phyloP scores from a whole-genome alignment of 2,888 invertebrate genomes.

The Mallateleia sp. region DNA sequence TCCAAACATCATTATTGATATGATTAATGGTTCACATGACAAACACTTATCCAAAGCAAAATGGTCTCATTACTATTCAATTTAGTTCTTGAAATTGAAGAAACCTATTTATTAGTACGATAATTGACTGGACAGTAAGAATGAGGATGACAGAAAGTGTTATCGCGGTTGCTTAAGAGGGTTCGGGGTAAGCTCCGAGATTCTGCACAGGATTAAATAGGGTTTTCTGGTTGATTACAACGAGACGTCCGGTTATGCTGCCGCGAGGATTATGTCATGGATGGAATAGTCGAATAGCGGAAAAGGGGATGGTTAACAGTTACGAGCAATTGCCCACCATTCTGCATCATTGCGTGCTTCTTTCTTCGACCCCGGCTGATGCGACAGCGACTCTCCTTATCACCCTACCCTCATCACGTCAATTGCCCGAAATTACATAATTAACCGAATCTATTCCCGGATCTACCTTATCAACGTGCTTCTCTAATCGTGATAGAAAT shows the following conservation, averaged over 20 bases:
- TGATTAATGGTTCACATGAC: too few species aligned
- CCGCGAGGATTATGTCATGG: constrained; percentile 74
- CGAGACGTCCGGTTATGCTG: constrained; percentile 69
- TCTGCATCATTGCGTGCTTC: constrained; percentile 85
- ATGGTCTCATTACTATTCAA: background rate
- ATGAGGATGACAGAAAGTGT: constrained; percentile 83
- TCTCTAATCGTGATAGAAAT: constrained; percentile 74
- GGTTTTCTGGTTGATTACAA: constrained; percentile 80
- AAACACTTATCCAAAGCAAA: too few species aligned
- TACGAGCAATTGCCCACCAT: constrained; percentile 86
- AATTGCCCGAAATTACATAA: constrained; percentile 84
- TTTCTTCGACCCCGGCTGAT: constrained; percentile 81
- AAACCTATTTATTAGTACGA: constrained; percentile 19
- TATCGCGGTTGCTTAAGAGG: constrained; percentile 78
- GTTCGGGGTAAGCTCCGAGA: constrained; percentile 54
- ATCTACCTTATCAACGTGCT: constrained; percentile 82
- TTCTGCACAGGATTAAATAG: constrained; percentile 81
- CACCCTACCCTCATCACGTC: constrained; percentile 57
- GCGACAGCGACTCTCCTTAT: constrained; percentile 68
- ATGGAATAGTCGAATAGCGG: constrained; percentile 57
- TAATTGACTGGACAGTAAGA: constrained; percentile 62
- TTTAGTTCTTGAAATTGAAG: constrained; percentile 11
- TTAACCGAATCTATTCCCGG: constrained; percentile 83
- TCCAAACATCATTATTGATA: too few species aligned
- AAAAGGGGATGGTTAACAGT: constrained; percentile 83